Conservation (phyloP, 2,888 invertebrate genomes). For the Operophtera brumata region DNA sequence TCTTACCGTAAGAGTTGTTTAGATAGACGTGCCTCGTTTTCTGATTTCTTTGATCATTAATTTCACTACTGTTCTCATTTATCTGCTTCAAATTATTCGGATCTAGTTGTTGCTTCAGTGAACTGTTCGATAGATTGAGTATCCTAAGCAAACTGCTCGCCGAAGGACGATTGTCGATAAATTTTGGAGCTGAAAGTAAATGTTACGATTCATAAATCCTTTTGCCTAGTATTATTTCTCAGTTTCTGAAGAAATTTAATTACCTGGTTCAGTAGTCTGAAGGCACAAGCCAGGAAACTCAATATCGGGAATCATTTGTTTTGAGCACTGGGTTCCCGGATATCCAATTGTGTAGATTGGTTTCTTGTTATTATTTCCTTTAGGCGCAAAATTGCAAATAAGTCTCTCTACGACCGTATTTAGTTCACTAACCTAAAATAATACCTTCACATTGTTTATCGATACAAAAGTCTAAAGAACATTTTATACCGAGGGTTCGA, state of each 20-base stretch:
- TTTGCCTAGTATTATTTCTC: neutral
- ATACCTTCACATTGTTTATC: neutral
- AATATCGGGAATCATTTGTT: constrained; percentile 43
- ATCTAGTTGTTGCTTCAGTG: constrained; percentile 54
- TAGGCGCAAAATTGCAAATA: constrained; percentile 69
- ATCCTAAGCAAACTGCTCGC: constrained; percentile 60
- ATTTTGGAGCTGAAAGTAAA: constrained; percentile 43
- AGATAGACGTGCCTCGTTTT: constrained; percentile 52
- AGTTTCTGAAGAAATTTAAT: neutral
- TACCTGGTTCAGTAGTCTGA: constrained; percentile 30
- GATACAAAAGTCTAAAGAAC: neutral
- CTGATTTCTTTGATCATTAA: constrained; percentile 45
- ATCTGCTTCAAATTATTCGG: constrained; percentile 53
- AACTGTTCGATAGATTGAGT: constrained; percentile 57
- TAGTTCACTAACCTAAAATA: constrained; percentile 21
- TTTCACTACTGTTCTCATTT: constrained; percentile 37
- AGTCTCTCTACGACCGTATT: constrained; percentile 55
- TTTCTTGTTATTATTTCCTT: constrained; percentile 58
- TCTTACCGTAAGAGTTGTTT: constrained; percentile 49
- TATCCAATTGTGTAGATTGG: constrained; percentile 64
- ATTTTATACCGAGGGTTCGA: neutral
- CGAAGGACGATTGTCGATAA: constrained; percentile 33
- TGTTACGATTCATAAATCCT: neutral
- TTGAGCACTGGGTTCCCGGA: constrained; percentile 60
- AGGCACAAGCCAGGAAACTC: constrained; percentile 48